A percentile compares a stretch with the other conserved stretches of the same genome.
These are phyloP conservation scores for Antheraea yamamai DNA, from an alignment of 2,888 invertebrate species.

Conservation along the genomic window DNA sequence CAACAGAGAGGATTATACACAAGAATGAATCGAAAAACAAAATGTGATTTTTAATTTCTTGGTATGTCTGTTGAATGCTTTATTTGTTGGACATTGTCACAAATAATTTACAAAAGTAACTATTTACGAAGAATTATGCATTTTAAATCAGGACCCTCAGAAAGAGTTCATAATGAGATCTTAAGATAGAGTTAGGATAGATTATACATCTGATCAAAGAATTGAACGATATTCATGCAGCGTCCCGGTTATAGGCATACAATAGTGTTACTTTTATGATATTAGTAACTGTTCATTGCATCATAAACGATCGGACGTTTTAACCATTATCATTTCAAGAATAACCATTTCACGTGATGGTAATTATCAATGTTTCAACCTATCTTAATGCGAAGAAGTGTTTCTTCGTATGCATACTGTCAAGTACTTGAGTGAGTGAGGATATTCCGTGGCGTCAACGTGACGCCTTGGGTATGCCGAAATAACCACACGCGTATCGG, in stretches of 20 bases:
- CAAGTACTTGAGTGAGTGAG: conserved; percentile 32
- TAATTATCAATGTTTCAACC: neutral
- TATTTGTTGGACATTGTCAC: neutral
- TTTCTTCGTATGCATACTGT: conserved; percentile 9
- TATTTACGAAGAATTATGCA: neutral
- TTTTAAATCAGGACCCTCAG: neutral
- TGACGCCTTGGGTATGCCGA: conserved; percentile 66
- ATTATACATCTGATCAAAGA: neutral
- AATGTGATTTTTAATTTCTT: neutral
- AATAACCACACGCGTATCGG: conserved; percentile 73
- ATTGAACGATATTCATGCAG: neutral
- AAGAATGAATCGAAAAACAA: neutral
- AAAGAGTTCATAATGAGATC: too few relatives aligned
- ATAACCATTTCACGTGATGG: neutral
- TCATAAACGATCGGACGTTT: neutral
- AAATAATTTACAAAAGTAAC: neutral
- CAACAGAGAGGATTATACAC: neutral
- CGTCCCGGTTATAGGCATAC: neutral
- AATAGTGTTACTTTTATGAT: neutral
- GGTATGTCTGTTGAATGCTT: neutral
- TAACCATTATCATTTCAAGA: neutral
- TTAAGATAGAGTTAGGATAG: neutral
- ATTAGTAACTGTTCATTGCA: neutral
- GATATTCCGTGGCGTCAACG: conserved; percentile 57
- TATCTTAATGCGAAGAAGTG: conserved; percentile 1